A percentile compares a stretch with the other conserved stretches of the same genome.
Evolutionary conservation across 2,888 invertebrate genomes (phyloP).

Genomic region (Drepana falcataria): DNA sequence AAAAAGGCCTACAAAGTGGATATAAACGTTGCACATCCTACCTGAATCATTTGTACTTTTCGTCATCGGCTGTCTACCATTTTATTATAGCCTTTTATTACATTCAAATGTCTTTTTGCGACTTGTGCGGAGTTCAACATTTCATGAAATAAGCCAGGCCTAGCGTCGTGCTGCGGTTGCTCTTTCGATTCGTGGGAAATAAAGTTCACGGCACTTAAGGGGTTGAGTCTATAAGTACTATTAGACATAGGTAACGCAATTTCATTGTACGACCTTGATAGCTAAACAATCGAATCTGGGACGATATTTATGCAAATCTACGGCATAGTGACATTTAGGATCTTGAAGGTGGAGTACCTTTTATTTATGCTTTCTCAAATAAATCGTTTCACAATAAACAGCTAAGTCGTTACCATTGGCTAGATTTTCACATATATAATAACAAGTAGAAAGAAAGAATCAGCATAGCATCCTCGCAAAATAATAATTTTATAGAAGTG

Average conservation of each 20-base stretch:
- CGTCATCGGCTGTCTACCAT: no score
- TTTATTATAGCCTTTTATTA: conserved; percentile 6
- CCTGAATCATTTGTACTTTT: no score
- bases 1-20: no score
- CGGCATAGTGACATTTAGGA: conserved; percentile 58
- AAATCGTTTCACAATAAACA: conserved; percentile 44
- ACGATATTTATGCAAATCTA: conserved; percentile 61
- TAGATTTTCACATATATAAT: conserved; percentile 23
- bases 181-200: conserved; percentile 26
- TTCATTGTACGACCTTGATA: conserved; percentile 48
- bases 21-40: no score
- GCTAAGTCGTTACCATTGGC: conserved; percentile 27
- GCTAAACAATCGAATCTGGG: conserved; percentile 52
- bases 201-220: conserved; percentile 30
- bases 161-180: conserved; percentile 15
- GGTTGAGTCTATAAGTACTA: conserved; percentile 25
- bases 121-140: not conserved
- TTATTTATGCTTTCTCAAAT: conserved; percentile 39
- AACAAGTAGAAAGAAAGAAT: not conserved
- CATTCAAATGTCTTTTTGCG: conserved; percentile 1
- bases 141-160: not conserved
- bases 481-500: no score
- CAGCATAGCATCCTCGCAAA: not conserved
- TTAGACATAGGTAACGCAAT: conserved; percentile 19
- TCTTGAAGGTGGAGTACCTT: conserved; percentile 33